A percentile compares a stretch with the other conserved stretches of the same genome.
phyloP scores from a whole-genome alignment of 2,797 vertebrate species.

The Arctocebus calabarensis region DNA sequence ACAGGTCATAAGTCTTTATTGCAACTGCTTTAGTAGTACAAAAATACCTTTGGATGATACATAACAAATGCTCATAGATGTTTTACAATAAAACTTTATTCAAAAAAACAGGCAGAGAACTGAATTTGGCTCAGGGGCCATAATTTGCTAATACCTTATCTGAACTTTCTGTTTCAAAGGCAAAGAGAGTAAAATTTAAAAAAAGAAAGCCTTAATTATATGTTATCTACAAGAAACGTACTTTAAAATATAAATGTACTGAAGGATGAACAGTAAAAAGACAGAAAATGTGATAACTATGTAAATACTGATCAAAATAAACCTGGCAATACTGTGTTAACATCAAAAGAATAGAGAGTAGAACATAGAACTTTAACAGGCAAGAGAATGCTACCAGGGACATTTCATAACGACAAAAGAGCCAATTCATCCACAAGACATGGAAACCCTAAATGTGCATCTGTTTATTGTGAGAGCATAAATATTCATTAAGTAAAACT shows the following conservation, averaged over 20 bases:
- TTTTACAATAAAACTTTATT: not conserved
- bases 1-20: not conserved
- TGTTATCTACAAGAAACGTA: too few species aligned
- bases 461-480: accelerated
- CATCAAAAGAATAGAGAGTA: not conserved
- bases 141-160: not conserved
- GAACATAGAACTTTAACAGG: not conserved
- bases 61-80: not conserved
- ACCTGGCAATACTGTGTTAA: not conserved
- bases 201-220: not conserved
- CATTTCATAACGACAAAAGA: not conserved
- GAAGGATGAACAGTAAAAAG: not conserved
- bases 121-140: not conserved
- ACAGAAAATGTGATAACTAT: not conserved
- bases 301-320: not conserved
- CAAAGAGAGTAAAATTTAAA: not conserved
- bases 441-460: not conserved
- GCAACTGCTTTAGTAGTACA: not conserved
- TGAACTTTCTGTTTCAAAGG: slow-evolving; percentile 13
- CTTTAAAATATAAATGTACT: not conserved
- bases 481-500: not conserved
- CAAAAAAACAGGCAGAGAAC: not conserved
- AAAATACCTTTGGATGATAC: not conserved
- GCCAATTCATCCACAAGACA: not conserved
- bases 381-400: not conserved